A percentile compares a stretch with the other conserved stretches of the same genome.
These are phyloP conservation scores for Amphiura filiformis DNA, from an alignment of 35 echinoderm and acorn worm genomes.

Conservation along the genomic window DNA sequence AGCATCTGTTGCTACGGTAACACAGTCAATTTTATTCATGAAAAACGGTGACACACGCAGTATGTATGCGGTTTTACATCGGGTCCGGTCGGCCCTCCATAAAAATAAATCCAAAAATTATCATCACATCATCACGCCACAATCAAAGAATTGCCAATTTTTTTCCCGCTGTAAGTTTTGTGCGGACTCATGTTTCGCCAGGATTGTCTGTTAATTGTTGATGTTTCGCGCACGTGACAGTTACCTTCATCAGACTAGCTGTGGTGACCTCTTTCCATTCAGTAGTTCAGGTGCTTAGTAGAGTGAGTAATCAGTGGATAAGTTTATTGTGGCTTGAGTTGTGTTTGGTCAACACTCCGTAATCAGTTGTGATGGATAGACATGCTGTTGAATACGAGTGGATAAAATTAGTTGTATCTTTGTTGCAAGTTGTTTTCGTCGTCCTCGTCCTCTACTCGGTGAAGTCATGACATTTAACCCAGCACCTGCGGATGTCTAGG, in stretches of 20 bases:
- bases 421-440: no score
- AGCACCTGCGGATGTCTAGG: no score
- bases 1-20: neutral
- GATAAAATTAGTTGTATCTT: no score
- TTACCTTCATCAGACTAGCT: neutral
- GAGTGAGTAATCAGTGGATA: neutral
- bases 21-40: neutral
- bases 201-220: neutral
- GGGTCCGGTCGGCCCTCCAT: neutral
- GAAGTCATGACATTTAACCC: no score
- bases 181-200: neutral
- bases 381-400: neutral
- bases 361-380: neutral
- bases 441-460: no score
- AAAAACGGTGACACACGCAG: conserved; percentile 3
- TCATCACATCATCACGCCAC: neutral
- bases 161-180: neutral
- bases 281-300: neutral
- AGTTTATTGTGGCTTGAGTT: neutral
- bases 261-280: neutral
- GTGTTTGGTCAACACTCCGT: neutral
- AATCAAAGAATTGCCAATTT: conserved; percentile 3
- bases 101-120: no score
- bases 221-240: neutral
- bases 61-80: neutral